Evolutionary conservation across 2,797 vertebrate species (phyloP), one percentile per base, ranked within the genome.

Genomic region (Gallinago nigripennis): DNA sequence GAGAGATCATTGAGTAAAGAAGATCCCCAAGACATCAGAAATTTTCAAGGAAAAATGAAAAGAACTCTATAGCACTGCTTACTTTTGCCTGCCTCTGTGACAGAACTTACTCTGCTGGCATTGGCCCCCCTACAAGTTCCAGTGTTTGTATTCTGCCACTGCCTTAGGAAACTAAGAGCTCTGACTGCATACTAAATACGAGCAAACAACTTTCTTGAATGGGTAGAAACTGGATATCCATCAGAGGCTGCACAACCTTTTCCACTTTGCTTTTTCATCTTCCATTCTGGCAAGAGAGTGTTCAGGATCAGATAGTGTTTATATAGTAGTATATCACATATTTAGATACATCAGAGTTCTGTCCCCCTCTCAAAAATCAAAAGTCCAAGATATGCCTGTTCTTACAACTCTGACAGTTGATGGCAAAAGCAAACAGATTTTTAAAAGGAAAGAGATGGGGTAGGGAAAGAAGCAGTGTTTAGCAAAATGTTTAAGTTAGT

Each of bases 401-500:
- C 24, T 82, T 79, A 27, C 8, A 58, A 17, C 9, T 69, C 45
- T 63, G 58, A 69, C 5, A 89, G 65, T n/a, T 39, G 31, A 72
- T 46, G 8, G 37, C 27, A 63, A 86, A 92, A 83, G 35, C 31
- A 77, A 95, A 81, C 4, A 86, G 35, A 41, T 33, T 76, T 88
- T 80, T 56, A 27, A 70, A 65, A 84, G 53, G 23, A 53, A 70
- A 85, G 11, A 28, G 8, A 71, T 6, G 3, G 75, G 8, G 11
- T 9, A 78, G 37, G n/a, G 21, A 46, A 75, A 94, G 63, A 82
- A 82, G 7, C 9, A 5, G 46, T 66, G 13, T 57, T 82, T 80
- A 83, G 28, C 7, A 69, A 69, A 86, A 90, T 56, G 16, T 82
- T 91, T 80, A 90, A 92, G 65, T 64, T 89, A 25, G 33, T 82